Evolutionary conservation across 92 coral and sea anemone species (phyloP).

Genomic region (Actinernus sp.): DNA sequence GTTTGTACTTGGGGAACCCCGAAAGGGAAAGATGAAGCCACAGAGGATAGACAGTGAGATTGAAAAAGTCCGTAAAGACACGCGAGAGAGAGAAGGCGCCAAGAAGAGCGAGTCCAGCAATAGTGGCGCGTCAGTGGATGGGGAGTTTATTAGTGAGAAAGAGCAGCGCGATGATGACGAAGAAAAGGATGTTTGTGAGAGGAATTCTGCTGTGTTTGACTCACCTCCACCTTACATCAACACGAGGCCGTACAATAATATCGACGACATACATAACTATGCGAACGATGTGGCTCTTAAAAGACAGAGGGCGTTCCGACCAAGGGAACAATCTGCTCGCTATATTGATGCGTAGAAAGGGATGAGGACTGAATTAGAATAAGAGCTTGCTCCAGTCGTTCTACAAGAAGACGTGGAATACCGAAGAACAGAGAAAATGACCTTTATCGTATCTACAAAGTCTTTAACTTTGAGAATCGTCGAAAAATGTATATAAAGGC

Average conservation of each 20-base stretch:
- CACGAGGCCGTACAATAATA: conserved; percentile 18
- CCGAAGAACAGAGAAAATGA: too few species aligned
- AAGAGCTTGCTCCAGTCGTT: too few species aligned
- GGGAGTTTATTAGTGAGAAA: conserved; percentile 65
- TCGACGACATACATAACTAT: conserved; percentile 20
- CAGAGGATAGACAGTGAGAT: conserved; percentile 60
- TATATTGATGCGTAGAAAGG: too few species aligned
- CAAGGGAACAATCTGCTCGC: conserved; percentile 57
- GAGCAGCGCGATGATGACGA: conserved; percentile 71
- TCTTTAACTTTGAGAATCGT: too few species aligned
- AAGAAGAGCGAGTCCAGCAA: conserved; percentile 37
- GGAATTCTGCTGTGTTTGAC: conserved; percentile 74
- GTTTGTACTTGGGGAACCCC: conserved; percentile 60
- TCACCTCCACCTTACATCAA: conserved; percentile 47
- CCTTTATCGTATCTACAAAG: too few species aligned
- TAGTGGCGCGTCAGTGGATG: conserved; percentile 22
- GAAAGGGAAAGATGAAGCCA: conserved; percentile 27
- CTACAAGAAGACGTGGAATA: too few species aligned
- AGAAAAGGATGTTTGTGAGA: conserved; percentile 77
- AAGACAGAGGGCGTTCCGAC: conserved; percentile 36
- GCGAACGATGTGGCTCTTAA: conserved; percentile 16
- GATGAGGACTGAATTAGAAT: too few species aligned
- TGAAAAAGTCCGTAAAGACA: conserved; percentile 71
- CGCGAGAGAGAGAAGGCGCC: conserved; percentile 45
- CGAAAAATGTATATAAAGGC: too few species aligned